These are phyloP conservation scores for Papilio machaon DNA, from an alignment of 1,140 invertebrate species.

Conservation along the genomic window DNA sequence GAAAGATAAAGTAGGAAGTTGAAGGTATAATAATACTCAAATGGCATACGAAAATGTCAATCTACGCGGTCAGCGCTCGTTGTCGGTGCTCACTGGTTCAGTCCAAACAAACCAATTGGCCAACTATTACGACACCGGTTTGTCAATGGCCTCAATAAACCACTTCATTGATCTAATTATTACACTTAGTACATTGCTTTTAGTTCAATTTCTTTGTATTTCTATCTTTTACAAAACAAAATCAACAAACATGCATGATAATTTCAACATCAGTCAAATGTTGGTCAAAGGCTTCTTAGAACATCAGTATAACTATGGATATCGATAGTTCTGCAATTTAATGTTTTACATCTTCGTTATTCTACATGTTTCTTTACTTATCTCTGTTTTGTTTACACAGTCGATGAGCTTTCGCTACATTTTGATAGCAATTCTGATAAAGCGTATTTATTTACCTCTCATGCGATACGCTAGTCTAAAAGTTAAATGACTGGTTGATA, in stretches of 20 bases:
- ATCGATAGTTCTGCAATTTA: too few species aligned
- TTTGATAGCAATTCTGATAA: constrained; percentile 7
- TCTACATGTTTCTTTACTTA: neutral
- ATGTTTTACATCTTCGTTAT: neutral
- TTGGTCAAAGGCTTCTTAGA: neutral
- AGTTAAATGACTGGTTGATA: neutral
- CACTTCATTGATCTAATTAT: constrained; percentile 22
- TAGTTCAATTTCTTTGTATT: constrained; percentile 7
- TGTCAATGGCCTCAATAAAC: constrained; percentile 32
- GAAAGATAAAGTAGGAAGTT: neutral
- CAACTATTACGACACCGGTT: constrained; percentile 15
- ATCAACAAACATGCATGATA: neutral
- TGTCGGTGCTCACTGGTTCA: neutral
- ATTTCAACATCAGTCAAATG: neutral
- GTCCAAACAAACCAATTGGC: constrained; percentile 26
- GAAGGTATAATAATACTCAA: neutral
- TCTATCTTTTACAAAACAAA: neutral
- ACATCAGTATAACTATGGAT: too few species aligned
- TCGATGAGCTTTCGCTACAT: constrained; percentile 1
- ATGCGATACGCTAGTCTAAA: neutral
- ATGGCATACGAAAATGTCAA: neutral
- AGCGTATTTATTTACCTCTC: constrained; percentile 15
- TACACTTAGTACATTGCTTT: neutral
- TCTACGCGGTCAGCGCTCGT: neutral
- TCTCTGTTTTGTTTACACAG: constrained; percentile 5